Evolutionary conservation across 1,140 invertebrate genomes (phyloP), one percentile per base, ranked within the genome.

Genomic region (Drosophila punjabiensis): DNA sequence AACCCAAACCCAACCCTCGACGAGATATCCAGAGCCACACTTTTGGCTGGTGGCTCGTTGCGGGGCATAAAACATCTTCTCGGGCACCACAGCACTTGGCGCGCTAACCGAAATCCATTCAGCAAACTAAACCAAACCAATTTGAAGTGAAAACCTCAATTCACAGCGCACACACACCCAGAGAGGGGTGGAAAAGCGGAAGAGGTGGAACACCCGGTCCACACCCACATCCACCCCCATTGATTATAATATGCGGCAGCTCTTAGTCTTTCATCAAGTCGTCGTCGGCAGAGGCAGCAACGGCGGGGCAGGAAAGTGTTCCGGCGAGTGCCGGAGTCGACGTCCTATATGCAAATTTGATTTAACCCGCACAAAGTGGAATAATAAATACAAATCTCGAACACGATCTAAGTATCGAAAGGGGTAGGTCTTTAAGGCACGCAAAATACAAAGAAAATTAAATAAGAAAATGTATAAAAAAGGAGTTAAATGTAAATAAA

Each of bases 81-180:
- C n/a, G 39, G 47, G n/a, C 67, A 73, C 64, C 45, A 10, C 62
- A 68, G 63, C 79, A 61, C 79, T 81, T 79, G 76, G 64, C 50
- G 53, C 73, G 24, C 61, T 50, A 81, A 82, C 65, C 80, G 53
- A 82, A 82, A 82, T 82, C 80, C 80, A 77, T 82, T 82, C 80
- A 82, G 75, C 74, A 82, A 81, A 82, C 80, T 82, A 82, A 82
- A 82, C 81, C 69, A 82, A 82, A 82, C 74, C 79, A 82, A 78
- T 82, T 82, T 82, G 60, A 82, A 74, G 74, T 79, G 63, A 82
- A 82, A 80, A 81, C 77, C 78, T 74, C 77, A 79, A 79, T 79
- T 71, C 76, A 71, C 66, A 61, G 53, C 53, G 53, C 65, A 68
- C 62, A 75, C 75, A 67, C 37, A 45, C 33, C 37, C 41, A 37